Evolutionary conservation across 2,113 vertebrate species (phyloP).

Genomic region (Lycaon pictus): DNA sequence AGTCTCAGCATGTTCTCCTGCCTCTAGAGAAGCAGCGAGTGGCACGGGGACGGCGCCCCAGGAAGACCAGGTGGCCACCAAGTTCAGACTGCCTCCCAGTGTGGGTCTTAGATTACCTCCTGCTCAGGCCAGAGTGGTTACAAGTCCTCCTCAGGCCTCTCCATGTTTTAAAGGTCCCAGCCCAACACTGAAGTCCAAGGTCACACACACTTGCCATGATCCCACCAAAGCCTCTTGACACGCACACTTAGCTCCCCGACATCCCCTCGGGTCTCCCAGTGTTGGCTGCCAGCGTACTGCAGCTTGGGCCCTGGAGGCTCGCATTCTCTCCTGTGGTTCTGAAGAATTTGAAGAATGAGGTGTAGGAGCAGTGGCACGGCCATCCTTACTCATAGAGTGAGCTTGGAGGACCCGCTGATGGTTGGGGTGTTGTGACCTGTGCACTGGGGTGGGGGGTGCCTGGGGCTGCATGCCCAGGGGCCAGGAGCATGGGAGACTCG

Average conservation of each 20-base stretch:
- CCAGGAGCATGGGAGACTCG: not conserved
- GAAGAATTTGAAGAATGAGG: too few relatives aligned
- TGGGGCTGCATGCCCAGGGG: accelerated
- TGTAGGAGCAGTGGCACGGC: accelerated
- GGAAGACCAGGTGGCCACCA: accelerated
- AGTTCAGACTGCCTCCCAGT: accelerated
- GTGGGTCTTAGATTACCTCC: not conserved
- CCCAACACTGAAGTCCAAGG: not conserved
- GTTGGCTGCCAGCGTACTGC: accelerated
- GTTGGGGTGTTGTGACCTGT: accelerated
- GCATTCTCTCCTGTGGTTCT: not conserved
- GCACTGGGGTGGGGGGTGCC: not conserved
- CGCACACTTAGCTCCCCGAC: accelerated
- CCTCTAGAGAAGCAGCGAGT: not conserved
- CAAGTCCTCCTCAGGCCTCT: not conserved
- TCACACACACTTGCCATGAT: not conserved
- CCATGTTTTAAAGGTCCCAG: accelerated
- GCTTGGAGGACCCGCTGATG: accelerated
- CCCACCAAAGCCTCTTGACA: accelerated
- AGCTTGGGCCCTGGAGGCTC: accelerated
- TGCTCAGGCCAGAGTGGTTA: not conserved
- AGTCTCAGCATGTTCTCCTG: accelerated
- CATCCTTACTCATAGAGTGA: accelerated
- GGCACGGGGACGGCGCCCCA: accelerated
- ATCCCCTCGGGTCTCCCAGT: accelerated